Percentiles rank a stretch among this genome's conserved stretches.
These are phyloP conservation scores for Brachystomella parvula DNA, from an alignment of 1,140 invertebrate species.

Conservation along the genomic window DNA sequence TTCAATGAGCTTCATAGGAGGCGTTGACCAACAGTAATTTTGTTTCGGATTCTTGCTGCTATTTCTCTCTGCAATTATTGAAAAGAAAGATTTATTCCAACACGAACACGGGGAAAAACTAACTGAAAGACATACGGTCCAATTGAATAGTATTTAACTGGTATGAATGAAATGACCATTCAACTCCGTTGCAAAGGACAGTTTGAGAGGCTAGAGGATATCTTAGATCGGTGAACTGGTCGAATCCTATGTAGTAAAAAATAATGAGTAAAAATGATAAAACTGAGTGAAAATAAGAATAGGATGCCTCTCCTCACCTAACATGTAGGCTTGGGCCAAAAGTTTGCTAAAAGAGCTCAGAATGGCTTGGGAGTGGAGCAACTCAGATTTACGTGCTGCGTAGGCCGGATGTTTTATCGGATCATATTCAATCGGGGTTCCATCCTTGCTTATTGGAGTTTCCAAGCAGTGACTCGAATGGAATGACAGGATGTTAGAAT, in stretches of 20 bases:
- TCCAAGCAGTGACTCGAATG: slow-evolving; percentile 54
- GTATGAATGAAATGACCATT: slow-evolving; percentile 74
- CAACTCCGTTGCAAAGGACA: slow-evolving; percentile 71
- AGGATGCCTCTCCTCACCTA: neutral
- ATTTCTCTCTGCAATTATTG: slow-evolving; percentile 37
- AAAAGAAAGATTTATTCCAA: slow-evolving; percentile 10
- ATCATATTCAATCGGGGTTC: slow-evolving; percentile 36
- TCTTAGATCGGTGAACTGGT: slow-evolving; percentile 72
- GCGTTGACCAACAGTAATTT: slow-evolving; percentile 74
- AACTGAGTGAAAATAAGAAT: slow-evolving; percentile 6
- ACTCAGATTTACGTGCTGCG: slow-evolving; percentile 51
- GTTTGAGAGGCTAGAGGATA: slow-evolving; percentile 80
- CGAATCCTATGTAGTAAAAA: slow-evolving; percentile 71
- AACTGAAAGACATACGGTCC: slow-evolving; percentile 45
- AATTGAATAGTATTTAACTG: slow-evolving; percentile 77
- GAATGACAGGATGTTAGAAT: slow-evolving; percentile 67
- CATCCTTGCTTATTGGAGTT: neutral
- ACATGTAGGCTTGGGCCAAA: slow-evolving; percentile 59
- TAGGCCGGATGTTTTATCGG: slow-evolving; percentile 34
- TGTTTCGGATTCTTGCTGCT: slow-evolving; percentile 55
- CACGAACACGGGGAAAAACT: neutral
- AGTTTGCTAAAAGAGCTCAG: slow-evolving; percentile 70
- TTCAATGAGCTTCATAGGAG: slow-evolving; percentile 64
- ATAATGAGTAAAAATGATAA: slow-evolving; percentile 22
- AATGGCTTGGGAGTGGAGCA: slow-evolving; percentile 61